These are phyloP conservation scores for Illadopsis cleaveri DNA, from an alignment of 2,113 vertebrate genomes.

Conservation along the genomic window DNA sequence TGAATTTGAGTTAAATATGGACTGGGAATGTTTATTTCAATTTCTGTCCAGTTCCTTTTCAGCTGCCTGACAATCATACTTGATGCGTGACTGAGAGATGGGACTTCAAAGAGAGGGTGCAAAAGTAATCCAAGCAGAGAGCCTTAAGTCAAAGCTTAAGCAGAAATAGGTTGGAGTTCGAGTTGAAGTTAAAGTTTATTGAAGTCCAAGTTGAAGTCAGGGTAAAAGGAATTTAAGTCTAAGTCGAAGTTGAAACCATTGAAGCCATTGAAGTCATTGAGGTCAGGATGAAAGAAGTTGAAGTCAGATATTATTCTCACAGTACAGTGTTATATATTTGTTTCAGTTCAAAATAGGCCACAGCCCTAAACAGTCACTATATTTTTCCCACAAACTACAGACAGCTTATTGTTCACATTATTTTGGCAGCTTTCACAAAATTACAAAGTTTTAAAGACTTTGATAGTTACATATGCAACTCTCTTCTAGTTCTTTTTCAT, in stretches of 20 bases:
- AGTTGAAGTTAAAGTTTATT: not conserved
- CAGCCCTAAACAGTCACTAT: not conserved
- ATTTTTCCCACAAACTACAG: not conserved
- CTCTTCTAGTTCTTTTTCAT: not conserved
- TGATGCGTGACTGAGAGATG: fast-evolving
- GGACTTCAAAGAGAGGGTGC: not conserved
- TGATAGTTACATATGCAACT: not conserved
- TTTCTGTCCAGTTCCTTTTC: not conserved
- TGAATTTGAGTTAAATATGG: not conserved
- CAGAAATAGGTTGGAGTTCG: not conserved
- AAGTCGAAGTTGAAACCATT: not conserved
- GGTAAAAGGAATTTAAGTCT: not conserved
- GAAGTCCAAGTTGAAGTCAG: not conserved
- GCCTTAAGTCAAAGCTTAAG: not conserved
- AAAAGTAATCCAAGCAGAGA: not conserved
- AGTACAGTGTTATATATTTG: not conserved
- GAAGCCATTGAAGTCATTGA: not conserved
- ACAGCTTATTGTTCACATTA: not conserved
- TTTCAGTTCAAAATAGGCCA: not conserved
- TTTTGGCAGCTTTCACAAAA: not conserved
- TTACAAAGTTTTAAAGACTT: not conserved
- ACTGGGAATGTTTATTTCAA: not conserved
- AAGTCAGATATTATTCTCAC: not conserved
- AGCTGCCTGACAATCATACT: not conserved
- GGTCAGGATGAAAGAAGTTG: not conserved